Evolutionary conservation across 2,888 invertebrate species (phyloP).

Genomic region (Polietes domitor): DNA sequence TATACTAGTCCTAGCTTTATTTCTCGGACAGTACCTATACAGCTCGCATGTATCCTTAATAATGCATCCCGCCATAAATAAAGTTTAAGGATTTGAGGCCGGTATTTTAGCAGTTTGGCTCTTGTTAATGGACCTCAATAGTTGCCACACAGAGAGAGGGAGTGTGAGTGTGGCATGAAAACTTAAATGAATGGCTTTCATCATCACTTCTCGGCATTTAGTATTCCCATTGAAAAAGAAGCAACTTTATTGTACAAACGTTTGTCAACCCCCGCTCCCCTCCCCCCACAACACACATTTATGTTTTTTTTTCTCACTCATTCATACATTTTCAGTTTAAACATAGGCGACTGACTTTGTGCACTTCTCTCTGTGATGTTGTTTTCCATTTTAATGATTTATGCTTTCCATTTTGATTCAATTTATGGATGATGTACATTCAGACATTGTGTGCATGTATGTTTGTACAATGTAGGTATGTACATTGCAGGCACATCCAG

Average conservation of each 20-base stretch:
- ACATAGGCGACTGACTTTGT: constrained; percentile 5
- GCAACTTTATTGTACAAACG: neutral
- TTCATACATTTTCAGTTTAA: neutral
- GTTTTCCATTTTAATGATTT: constrained; percentile 28
- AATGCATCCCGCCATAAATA: too few relatives aligned
- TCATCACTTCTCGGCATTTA: neutral
- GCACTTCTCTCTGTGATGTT: neutral
- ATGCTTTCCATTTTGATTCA: constrained; percentile 32
- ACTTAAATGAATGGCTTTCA: neutral
- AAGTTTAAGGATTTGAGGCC: too few relatives aligned
- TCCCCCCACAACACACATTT: too few relatives aligned
- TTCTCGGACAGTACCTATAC: too few relatives aligned
- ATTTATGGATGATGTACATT: constrained; percentile 19
- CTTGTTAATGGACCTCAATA: too few relatives aligned
- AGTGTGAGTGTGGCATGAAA: neutral
- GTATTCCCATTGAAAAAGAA: neutral
- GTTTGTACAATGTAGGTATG: neutral
- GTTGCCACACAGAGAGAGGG: too few relatives aligned
- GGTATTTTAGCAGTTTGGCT: too few relatives aligned
- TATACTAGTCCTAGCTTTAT: too few relatives aligned
- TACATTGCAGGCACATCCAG: neutral
- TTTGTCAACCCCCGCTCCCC: neutral
- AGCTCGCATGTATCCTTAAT: too few relatives aligned
- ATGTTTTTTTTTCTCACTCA: too few relatives aligned
- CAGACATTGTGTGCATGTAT: neutral